Evolutionary conservation across 2,888 invertebrate species (phyloP), one percentile per base, ranked within the genome.

Genomic region (Acleris holmiana): DNA sequence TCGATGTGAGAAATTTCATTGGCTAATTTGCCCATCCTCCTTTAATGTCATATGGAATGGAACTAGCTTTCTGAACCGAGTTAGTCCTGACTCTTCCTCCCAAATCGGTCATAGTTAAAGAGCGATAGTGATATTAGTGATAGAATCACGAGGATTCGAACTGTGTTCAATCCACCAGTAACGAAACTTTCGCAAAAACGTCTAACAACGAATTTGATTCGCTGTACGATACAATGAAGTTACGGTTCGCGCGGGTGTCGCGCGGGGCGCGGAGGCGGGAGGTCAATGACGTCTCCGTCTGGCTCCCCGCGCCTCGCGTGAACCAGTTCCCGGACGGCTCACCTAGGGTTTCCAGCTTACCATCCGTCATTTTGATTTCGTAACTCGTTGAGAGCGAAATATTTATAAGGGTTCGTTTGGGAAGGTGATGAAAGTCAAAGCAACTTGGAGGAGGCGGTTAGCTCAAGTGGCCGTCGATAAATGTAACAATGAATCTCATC

Each of bases 221-320:
- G 86, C 88, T 82, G 80, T 76, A 76, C 73, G 78, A 81, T 82
- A 85, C 88, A 89, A 88, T 88, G 85, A 84, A 86, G 85, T 89
- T 88, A 88, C 87, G 87, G 86, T 86, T 80, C 75, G 85, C 76
- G 83, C 84, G 84, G 84, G 82, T 80, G 83, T 79, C 81, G 80
- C 82, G 83, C 72, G 80, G 72, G 79, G 78, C 73, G 74, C 73
- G 78, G 71, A 74, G 69, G 72, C 73, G 79, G 79, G 84, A 89
- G 91, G 91, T 91, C 91, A 91, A 89, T 91, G 91, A 91, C 91
- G 91, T 82, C 84, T 80, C 77, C 85, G 90, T 89, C 91, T 89
- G 89, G 86, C 80, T 80, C 80, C 74, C 75, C 76, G 69, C 79
- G 72, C 76, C 76, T 71, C 73, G 68, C 70, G 69, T 75, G 79